Base-by-base conservation (phyloP, 2,888 invertebrate species). In the Eilema sororculum region DNA sequence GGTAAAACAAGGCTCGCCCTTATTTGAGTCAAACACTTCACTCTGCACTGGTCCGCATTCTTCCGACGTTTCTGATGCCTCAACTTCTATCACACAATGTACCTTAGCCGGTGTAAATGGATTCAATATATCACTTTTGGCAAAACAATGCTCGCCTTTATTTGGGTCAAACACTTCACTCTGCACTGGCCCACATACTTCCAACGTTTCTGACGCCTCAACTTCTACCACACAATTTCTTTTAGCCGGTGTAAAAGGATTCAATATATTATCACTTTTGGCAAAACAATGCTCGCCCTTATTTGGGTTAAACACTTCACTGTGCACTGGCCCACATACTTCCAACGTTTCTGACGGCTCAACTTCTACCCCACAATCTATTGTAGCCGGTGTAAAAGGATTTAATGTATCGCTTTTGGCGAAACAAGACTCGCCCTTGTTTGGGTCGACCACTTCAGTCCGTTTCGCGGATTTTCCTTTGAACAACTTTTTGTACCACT, bases 401-500 rank as follows among this genome's bases (percentile, higher is more conserved):
- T 81, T 84, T 70, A 86, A 62, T 0, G 86, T 78, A 73, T 89
- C 84, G 56, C 89, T 80, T 33, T 85, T 86, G 24, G 80, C 81
- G 60, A 79, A 71, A 80, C 85, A 84, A 20, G 79, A 63, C 20
- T 85, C 83, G 58, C 67, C 65, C 65, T 87, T 86, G 46, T 78
- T 83, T 20, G 76, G 69, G 30, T 77, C 74, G 20, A 77, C 69
- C 66, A 71, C 73, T 66, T 92, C 90, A 84, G 73, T 85, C 78
- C 41, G 92, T 89, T 85, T 96, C 96, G 69, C 96, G 94, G 79
- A 92, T 89, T 87, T 96, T 96, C 86, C 95, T 93, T 73, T 94
- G 93, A 93, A 96, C 95, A 95, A 96, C 94, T 91, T 96, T 96
- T 88, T 96, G 96, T 96, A 96, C 96, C 96, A 96, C 87, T 92